phyloP scores from a whole-genome alignment of 2,888 invertebrate genomes.

The Polydrusus pterygomalis region DNA sequence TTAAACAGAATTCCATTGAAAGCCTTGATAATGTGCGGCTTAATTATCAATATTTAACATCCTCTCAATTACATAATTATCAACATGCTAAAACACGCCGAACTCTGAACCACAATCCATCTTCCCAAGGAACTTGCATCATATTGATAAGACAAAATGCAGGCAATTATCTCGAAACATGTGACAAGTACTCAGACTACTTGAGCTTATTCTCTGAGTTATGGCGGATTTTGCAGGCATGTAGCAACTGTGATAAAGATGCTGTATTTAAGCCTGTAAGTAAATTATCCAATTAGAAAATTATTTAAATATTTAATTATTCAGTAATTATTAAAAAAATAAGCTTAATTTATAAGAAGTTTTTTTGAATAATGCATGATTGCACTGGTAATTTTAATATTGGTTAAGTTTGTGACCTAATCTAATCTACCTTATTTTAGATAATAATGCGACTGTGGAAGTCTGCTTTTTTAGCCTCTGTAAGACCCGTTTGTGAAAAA shows the following conservation, averaged over 20 bases:
- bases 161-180: constrained; percentile 37
- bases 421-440: too few species aligned
- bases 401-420: too few species aligned
- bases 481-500: too few species aligned
- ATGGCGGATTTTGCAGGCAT: constrained; percentile 37
- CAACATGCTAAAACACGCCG: constrained; percentile 10
- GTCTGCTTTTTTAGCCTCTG: too few species aligned
- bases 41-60: constrained; percentile 3
- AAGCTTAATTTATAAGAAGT: too few species aligned
- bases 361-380: too few species aligned
- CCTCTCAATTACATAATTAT: constrained; percentile 6
- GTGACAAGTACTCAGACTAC: constrained; percentile 30
- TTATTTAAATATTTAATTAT: neutral
- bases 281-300: constrained; percentile 8
- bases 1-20: neutral
- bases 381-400: too few species aligned
- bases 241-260: constrained; percentile 34
- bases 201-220: constrained; percentile 21
- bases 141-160: constrained; percentile 40
- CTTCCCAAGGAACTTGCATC: constrained; percentile 8
- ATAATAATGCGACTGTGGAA: too few species aligned
- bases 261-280: constrained; percentile 9
- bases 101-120: constrained; percentile 1
- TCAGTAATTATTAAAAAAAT: too few species aligned
- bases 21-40: neutral